Evolutionary conservation across 2,888 invertebrate genomes (phyloP).

Genomic region (Resseliella maxima): DNA sequence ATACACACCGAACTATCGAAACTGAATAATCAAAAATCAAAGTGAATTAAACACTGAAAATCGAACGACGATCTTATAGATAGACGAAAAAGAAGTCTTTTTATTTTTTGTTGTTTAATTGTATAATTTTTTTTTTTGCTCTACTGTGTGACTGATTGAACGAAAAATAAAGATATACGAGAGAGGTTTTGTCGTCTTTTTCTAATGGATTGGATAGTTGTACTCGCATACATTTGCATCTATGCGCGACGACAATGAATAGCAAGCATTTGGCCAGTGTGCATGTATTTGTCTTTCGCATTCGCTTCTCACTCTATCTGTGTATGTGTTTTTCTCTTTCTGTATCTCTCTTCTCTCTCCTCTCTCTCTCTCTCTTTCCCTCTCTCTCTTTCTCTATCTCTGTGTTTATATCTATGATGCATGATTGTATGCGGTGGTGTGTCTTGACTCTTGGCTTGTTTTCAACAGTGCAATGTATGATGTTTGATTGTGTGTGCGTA

Average conservation of each 20-base stretch:
- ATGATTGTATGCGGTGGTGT: neutral
- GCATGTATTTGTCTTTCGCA: neutral
- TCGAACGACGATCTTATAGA: slow-evolving; percentile 43
- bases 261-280: neutral
- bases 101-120: slow-evolving; percentile 37
- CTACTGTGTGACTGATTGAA: slow-evolving; percentile 38
- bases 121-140: slow-evolving; percentile 48
- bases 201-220: slow-evolving; percentile 51
- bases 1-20: slow-evolving; percentile 24
- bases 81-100: neutral
- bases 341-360: no score
- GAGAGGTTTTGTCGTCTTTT: slow-evolving; percentile 51
- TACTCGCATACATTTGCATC: slow-evolving; percentile 38
- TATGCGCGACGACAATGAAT: slow-evolving; percentile 30
- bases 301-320: no score
- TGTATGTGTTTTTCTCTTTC: no score
- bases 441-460: neutral
- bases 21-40: slow-evolving; percentile 28
- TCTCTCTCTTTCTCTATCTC: no score
- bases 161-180: slow-evolving; percentile 28
- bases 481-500: neutral
- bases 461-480: neutral
- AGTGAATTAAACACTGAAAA: slow-evolving; percentile 18
- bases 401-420: neutral
- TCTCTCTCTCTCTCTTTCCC: no score